phyloP scores from a whole-genome alignment of 2,888 invertebrate genomes.

The Chrysopilus asiliformis region DNA sequence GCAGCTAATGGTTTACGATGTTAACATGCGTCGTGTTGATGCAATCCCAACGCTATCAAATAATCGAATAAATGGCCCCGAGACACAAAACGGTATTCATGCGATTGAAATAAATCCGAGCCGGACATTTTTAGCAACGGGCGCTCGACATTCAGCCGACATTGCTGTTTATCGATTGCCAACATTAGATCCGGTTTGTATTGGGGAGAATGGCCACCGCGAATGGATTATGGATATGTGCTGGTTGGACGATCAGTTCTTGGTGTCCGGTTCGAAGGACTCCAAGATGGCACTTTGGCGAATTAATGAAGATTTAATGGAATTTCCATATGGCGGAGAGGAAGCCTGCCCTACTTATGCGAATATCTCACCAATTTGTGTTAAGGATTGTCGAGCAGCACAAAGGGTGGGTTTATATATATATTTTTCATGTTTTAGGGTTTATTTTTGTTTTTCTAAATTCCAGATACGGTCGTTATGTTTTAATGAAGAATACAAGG shows the following conservation, averaged over 20 bases:
- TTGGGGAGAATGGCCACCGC: slow-evolving; percentile 79
- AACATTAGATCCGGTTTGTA: slow-evolving; percentile 87
- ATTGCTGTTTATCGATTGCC: slow-evolving; percentile 77
- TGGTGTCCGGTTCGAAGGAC: slow-evolving; percentile 88
- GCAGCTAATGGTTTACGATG: slow-evolving; percentile 83
- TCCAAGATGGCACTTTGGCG: slow-evolving; percentile 84
- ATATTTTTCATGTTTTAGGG: not conserved
- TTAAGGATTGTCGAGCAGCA: slow-evolving; percentile 67
- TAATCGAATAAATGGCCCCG: slow-evolving; percentile 39
- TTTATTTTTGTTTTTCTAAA: slow-evolving; percentile 7
- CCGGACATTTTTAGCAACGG: slow-evolving; percentile 76
- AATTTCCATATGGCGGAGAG: slow-evolving; percentile 30
- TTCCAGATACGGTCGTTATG: slow-evolving; percentile 64
- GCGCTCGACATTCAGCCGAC: slow-evolving; percentile 84
- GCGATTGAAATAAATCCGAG: slow-evolving; percentile 91
- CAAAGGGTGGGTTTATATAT: slow-evolving; percentile 37
- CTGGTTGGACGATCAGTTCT: slow-evolving; percentile 91
- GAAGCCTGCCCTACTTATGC: slow-evolving; percentile 37
- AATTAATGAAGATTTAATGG: slow-evolving; percentile 42
- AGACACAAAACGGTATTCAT: slow-evolving; percentile 75
- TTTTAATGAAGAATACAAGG: slow-evolving; percentile 72
- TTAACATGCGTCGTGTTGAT: slow-evolving; percentile 70
- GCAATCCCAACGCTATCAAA: slow-evolving; percentile 77
- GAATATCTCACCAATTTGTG: slow-evolving; percentile 52
- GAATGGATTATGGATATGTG: slow-evolving; percentile 86